These are phyloP conservation scores for Sclerurus mexicanus DNA, from an alignment of 2,113 vertebrate species.

Conservation along the genomic window DNA sequence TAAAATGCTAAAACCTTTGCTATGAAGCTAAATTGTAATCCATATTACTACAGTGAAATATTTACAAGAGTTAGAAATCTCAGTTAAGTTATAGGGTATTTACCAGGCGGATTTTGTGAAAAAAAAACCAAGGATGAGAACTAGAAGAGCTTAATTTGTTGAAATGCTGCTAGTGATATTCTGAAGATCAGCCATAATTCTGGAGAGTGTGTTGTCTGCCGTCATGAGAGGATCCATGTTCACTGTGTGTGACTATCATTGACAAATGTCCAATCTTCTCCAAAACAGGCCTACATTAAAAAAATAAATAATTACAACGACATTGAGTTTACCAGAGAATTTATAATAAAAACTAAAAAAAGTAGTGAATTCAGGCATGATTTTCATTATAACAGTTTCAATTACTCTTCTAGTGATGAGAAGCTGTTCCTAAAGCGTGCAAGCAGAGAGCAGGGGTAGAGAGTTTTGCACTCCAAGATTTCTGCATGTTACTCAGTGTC, in stretches of 20 bases:
- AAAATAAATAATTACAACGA: neutral
- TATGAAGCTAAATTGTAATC: neutral
- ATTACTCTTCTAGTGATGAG: neutral
- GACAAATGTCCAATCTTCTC: neutral
- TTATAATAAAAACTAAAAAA: neutral
- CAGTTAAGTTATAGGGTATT: neutral
- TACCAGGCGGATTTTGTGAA: neutral
- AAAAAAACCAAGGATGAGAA: neutral
- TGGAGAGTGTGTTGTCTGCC: neutral
- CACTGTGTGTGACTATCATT: neutral
- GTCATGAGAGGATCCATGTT: neutral
- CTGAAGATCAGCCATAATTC: neutral
- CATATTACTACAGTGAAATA: slow-evolving; percentile 29
- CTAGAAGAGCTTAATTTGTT: neutral
- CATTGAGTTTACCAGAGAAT: neutral
- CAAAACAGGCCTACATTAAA: neutral
- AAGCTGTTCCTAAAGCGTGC: neutral
- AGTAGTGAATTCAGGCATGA: neutral
- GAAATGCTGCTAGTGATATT: neutral
- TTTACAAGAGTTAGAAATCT: slow-evolving; percentile 45
- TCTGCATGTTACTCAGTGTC: neutral
- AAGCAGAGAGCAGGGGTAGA: neutral
- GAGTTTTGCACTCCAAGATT: neutral
- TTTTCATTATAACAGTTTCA: neutral
- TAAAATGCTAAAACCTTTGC: neutral